Base-by-base conservation (phyloP, 2,888 invertebrate species). In the Pediacus dermestoides region DNA sequence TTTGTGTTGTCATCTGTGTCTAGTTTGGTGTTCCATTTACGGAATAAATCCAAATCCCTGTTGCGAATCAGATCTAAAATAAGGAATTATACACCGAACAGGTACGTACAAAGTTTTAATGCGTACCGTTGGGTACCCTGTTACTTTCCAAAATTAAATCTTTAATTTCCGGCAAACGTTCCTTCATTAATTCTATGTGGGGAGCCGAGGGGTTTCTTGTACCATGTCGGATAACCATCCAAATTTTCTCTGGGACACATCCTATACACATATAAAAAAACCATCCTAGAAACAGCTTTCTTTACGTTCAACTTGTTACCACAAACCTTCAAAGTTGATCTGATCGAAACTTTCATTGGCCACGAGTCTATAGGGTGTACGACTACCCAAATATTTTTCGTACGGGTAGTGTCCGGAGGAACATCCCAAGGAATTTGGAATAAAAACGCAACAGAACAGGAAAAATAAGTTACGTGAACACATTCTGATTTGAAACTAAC, bases 161-260 rank as follows among this genome's bases (percentile, higher is more conserved):
- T 52, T 73, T 74, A 14, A 84, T 62, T 25, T 70, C 58, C 16
- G 72, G 72, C 6, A 88, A 66, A 31, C 71, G 65, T 1, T 68
- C 66, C 23, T 70, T 72, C 65, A 82, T 78, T 15, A 62, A 63
- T 4, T 63, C 44, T 37, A 85, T 78, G 25, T 79, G 72, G 42
- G 76, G 72, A 34, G 66, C 63, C 50, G 78, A 76, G 0, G 88
- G 87, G 63, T 80, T 74, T 46, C 88, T 75, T n/a, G 86, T 83
- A 2, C 88, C 89, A 68, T 89, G 89, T 3, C 89, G 75, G 22
- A 83, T 66, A 11, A 87, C 56, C 67, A 85, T 75, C 88, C 88
- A 89, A 42, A 85, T 77, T 64, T 84, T 83, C 15, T 37, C 48
- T 10, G 66, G 53, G 10, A 37, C 37, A 44, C 66, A 66, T 22